These are phyloP conservation scores for Salpingus planirostris DNA, from an alignment of 2,888 invertebrate species.

Conservation along the genomic window DNA sequence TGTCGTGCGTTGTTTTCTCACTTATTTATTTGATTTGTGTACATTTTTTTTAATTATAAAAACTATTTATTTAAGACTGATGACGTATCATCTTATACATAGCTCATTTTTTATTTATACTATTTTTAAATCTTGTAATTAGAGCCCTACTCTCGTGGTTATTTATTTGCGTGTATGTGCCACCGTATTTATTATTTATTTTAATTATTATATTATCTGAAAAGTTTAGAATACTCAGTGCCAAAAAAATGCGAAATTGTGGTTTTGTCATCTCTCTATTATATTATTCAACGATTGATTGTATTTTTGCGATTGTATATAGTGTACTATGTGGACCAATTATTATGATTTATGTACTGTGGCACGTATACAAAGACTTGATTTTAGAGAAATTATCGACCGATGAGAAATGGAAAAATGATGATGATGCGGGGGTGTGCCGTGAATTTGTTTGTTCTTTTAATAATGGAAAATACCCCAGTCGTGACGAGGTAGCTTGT, in stretches of 20 bases:
- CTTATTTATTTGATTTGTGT: constrained; percentile 27
- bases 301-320: constrained; percentile 17
- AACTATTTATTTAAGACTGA: constrained; percentile 40
- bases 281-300: constrained; percentile 4
- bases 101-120: constrained; percentile 23
- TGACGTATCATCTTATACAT: constrained; percentile 31
- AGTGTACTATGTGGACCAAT: constrained; percentile 23
- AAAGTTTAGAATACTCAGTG: constrained; percentile 19
- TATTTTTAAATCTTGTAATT: no score
- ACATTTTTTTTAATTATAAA: constrained; percentile 31
- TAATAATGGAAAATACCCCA: no score
- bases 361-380: constrained; percentile 8
- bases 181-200: constrained; percentile 23
- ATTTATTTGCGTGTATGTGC: constrained; percentile 16
- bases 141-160: neutral
- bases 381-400: no score
- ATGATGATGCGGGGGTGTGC: constrained; percentile 5
- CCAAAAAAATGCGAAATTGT: constrained; percentile 18
- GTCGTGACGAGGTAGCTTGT: constrained; percentile 28
- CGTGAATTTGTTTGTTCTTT: no score
- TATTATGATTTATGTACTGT: constrained; percentile 8
- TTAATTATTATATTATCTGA: constrained; percentile 12
- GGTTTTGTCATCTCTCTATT: constrained; percentile 2
- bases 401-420: no score
- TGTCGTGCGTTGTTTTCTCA: constrained; percentile 1